Conservation (phyloP, 1,140 invertebrate genomes). For the Zeugodacus cucurbitae region DNA sequence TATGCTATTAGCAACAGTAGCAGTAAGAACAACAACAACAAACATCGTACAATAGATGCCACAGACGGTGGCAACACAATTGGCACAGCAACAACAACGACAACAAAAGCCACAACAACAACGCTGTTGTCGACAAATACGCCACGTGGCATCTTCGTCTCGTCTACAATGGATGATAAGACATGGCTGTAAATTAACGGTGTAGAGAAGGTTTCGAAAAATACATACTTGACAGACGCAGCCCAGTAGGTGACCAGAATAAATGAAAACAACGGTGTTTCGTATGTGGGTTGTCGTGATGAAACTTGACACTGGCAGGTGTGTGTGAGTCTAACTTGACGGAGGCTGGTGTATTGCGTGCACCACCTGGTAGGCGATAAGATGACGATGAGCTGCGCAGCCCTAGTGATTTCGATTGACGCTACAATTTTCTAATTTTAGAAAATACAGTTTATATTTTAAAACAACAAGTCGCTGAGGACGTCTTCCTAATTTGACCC, state of each 20-base stretch:
- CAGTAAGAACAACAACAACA: conserved; percentile 33
- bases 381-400: background rate
- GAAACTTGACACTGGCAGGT: too few species aligned
- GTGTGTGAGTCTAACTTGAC: too few species aligned
- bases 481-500: too few species aligned
- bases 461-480: too few species aligned
- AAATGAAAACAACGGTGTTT: background rate
- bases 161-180: conserved; percentile 51
- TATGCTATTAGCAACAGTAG: background rate
- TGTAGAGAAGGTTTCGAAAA: background rate
- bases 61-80: conserved; percentile 15
- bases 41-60: background rate
- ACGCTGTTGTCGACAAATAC: background rate
- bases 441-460: too few species aligned
- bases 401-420: background rate
- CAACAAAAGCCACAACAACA: conserved; percentile 36
- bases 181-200: conserved; percentile 57
- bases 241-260: background rate
- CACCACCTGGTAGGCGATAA: too few species aligned
- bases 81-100: background rate
- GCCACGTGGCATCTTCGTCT: conserved; percentile 13
- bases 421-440: too few species aligned
- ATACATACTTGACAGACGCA: background rate
- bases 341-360: too few species aligned
- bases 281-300: too few species aligned